Evolutionary conservation across 2,113 vertebrate species (phyloP), one percentile per base, ranked within the genome.

Genomic region (Anhinga anhinga): DNA sequence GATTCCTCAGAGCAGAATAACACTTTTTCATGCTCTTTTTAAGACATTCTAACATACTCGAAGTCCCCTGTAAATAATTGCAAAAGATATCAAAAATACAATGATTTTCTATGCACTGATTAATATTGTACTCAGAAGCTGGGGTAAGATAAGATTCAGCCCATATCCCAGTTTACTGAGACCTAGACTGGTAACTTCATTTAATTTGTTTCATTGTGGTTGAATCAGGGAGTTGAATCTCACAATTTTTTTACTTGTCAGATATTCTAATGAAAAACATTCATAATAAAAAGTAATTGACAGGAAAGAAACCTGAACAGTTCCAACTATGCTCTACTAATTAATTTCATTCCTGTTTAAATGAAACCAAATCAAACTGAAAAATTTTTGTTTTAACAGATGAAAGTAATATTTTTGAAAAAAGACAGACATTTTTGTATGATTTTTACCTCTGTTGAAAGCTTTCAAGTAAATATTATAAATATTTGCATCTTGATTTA

Each of bases 351-450:
- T 93, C 69, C 11, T 85, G 4, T 25, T 47, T 79, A 69, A 80
- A 72, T 59, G 2, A 84, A 93, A 85, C 1, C 8, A 67, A 62
- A 66, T 65, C 3, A 76, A 85, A 78, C 6, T 1, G 4, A 26
- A 18, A 16, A 32, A 1, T 25, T 71, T 11, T 74, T 69, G 4
- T 21, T 65, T 72, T 17, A 92, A 45, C 3, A 85, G 13, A 62
- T 62, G 32, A 87, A 7, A 62, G 15, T 45, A n/a, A 45, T 23
- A 56, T 63, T 52, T 61, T 47, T 7, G 0, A 50, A 56, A 73
- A 53, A 26, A 25, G 2, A 3, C 12, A 47, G 0, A 13, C 0
- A 49, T 47, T 72, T 81, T 69, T 2, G 0, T 17, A 27, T 59
- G 2, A 26, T 34, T 65, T 85, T 72, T 19, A 47, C 16, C 3